Evolutionary conservation across 2,113 vertebrate genomes (phyloP), one percentile per base, ranked within the genome.

Genomic region (Puffinus mauretanicus): DNA sequence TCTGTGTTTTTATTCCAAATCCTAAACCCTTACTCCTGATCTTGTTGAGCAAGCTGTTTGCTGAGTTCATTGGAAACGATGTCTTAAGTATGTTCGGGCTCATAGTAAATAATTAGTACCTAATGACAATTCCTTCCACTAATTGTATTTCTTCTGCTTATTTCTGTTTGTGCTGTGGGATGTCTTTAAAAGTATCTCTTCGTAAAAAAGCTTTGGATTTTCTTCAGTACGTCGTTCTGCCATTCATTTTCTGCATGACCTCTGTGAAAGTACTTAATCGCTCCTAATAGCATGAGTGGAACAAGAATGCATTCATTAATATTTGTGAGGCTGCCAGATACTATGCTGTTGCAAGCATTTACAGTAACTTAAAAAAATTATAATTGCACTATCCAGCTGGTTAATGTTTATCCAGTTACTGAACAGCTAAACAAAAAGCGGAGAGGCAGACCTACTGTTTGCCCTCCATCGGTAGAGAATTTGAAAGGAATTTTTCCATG

Each of bases 291-390:
- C 40, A 5, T 73, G 85, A 95, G 92, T 49, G 62, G 87, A 97
- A 97, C 90, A 96, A 95, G 94, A 96, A 97, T 85, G 85, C 71
- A 96, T 96, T 97, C 96, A 96, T 97, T 94, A 96, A 95, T 95
- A 94, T 76, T 92, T 95, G 94, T 87, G 89, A 96, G 70, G 66
- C 62, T 97, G 93, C 93, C 95, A 97, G 91, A 94, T 32, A 87
- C 73, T 85, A 79, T 84, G 81, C 86, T 90, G 62, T 42, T 87
- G 88, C 70, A 94, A 65, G 86, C 95, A 92, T 93, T 95, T 97
- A 93, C 91, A 87, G 61, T 89, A 95, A 91, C 91, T 96, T 82
- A 84, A 93, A 82, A 76, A 95, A 90, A 90, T 58, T 72, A 70
- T 94, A 96, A 96, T 95, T 95, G 94, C 90, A 57, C 85, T 95